A percentile compares a stretch with the other conserved stretches of the same genome.
These are phyloP conservation scores for Drepanosiphum platanoidis DNA, from an alignment of 2,888 invertebrate species.

Conservation along the genomic window DNA sequence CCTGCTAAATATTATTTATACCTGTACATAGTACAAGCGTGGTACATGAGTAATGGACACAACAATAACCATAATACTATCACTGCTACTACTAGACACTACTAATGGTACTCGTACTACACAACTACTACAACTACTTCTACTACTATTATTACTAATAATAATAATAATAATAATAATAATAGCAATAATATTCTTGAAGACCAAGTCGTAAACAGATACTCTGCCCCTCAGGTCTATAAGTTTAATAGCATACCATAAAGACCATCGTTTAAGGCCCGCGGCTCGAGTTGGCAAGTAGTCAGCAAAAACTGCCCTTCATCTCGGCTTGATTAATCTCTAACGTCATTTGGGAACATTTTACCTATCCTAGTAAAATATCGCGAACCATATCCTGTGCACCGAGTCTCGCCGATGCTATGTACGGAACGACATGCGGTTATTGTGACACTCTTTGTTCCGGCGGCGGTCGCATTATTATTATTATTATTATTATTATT, in stretches of 20 bases:
- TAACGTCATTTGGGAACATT: slow-evolving; percentile 45
- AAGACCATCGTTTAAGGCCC: slow-evolving; percentile 40
- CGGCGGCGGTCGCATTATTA: background rate
- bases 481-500: no score
- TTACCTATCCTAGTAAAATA: slow-evolving; percentile 38
- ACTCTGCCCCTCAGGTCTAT: background rate
- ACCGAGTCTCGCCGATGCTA: background rate
- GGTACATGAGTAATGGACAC: slow-evolving; percentile 12
- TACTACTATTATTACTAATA: background rate
- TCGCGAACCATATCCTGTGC: background rate
- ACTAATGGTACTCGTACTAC: no score
- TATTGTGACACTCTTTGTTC: background rate
- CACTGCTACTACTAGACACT: background rate
- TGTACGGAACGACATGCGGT: background rate
- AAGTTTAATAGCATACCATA: slow-evolving; percentile 28
- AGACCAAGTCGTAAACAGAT: slow-evolving; percentile 11
- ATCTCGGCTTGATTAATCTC: slow-evolving; percentile 49
- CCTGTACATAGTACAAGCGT: background rate
- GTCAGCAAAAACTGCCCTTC: slow-evolving; percentile 42
- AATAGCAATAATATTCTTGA: slow-evolving; percentile 32
- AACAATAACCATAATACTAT: background rate
- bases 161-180: background rate
- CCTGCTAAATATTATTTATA: background rate
- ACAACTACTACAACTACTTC: no score
- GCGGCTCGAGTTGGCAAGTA: slow-evolving; percentile 43